Evolutionary conservation across 2,888 invertebrate genomes (phyloP), one percentile per base, ranked within the genome.

Genomic region (Leucozona laternaria): DNA sequence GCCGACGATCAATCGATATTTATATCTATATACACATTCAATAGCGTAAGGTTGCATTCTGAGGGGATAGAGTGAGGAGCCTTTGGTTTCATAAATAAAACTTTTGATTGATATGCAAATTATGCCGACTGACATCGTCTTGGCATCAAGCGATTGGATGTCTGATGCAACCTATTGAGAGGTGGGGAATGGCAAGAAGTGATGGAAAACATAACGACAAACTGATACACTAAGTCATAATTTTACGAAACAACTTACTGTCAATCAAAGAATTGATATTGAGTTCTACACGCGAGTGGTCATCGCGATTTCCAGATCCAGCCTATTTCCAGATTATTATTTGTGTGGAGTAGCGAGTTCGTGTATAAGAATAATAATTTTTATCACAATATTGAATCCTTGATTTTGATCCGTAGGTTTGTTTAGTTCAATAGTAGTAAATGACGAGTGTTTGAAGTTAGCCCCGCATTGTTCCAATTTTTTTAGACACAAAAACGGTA

Each of bases 91-190:
- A 58, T 84, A 8, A 7, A 80, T 76, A 76, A 76, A 72, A 50
- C n/a, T 79, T 66, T 72, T 81, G 85, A 85, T 85, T 85, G 81
- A 85, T 85, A 85, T 85, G 79, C 80, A 85, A 85, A 85, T 85
- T 85, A 68, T 72, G 85, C 71, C 84, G 84, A 71, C 76, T 76
- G 79, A 79, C 84, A 84, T 71, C 79, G 76, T 70, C 53, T 75
- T 62, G 53, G 45, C 20, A 6, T 20, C n/a, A 64, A 64, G 34
- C 48, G 58, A 71, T 71, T 75, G 57, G 76, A 71, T 84, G 31
- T 20, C 50, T 66, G n/a, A n/a, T n/a, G 45, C 40, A 43, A 11
- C 1, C 22, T 28, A 8, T 15, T 28, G 25, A 15, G 8, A 2
- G 25, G 2, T 8, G 7, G 17, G 55, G 8, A 37, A 25, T 31